Evolutionary conservation across 2,888 invertebrate species (phyloP), one percentile per base, ranked within the genome.

Genomic region (Cacoxenus indagator): DNA sequence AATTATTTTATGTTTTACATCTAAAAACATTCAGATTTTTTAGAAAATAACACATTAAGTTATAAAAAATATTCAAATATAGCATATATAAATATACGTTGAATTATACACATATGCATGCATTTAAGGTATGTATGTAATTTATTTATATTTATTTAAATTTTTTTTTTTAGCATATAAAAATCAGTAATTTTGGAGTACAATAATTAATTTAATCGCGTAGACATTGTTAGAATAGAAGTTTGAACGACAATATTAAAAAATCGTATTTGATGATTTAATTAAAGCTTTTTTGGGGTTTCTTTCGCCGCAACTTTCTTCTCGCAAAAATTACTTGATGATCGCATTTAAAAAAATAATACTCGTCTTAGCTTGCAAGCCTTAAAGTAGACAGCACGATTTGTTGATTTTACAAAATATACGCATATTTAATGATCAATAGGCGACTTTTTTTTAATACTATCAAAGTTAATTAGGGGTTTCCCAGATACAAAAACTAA

Each of bases 21-120:
- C 67, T 71, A 65, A 64, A 29, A 69, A 66, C 61, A 64, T 57
- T 70, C 45, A 66, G 64, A 66, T 64, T 65, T 61, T 61, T 46
- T 57, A 59, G 31, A 65, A 54, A 65, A 64, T 51, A 51, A 54
- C 37, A 51, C 54, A 65, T 24, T 54, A 11, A 62, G 61, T 62
- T 62, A 62, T 62, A 62, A 62, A 62, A 62, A 62, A 62, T 62
- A 62, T 45, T 62, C 9, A 62, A 62, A 62, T 31, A 64, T 26
- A 27, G 22, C 29, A 59, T 45, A n/a, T 57, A 26, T 46, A 26
- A 45, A 57, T 26, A 46, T 26, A 55, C 14, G 14, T 48, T 37
- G 37, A 37, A 37, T 37, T 51, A 19, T 51, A 11, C 11, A 22
- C 6, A 51, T 51, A 51, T 22, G 51, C 22, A 51, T 55, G 55